phyloP scores from a whole-genome alignment of 1,140 invertebrate species.

The Kradibia gibbosae region DNA sequence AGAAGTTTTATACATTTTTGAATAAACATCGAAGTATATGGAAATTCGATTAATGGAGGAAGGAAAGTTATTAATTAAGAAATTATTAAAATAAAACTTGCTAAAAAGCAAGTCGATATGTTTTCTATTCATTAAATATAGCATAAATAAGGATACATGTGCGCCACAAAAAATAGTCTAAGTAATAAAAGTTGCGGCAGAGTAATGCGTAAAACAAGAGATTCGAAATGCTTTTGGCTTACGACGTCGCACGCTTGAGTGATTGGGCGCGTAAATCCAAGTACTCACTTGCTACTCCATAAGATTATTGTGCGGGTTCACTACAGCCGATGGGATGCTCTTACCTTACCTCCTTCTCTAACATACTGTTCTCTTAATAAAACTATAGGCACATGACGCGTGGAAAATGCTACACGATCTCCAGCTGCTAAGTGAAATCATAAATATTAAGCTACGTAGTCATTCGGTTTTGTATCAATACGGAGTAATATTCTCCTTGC shows the following conservation, averaged over 20 bases:
- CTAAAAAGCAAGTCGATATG: background rate
- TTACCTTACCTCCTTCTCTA: background rate
- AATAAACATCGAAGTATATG: too few relatives aligned
- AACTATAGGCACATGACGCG: background rate
- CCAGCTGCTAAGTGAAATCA: background rate
- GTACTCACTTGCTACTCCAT: background rate
- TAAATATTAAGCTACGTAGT: background rate
- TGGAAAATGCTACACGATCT: background rate
- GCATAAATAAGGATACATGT: background rate
- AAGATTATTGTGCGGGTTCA: background rate
- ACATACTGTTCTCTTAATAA: background rate
- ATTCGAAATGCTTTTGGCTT: conserved; percentile 7
- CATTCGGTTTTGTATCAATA: too few relatives aligned
- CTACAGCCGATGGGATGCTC: background rate
- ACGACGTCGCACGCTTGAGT: background rate
- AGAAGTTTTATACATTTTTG: too few relatives aligned
- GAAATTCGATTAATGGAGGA: background rate
- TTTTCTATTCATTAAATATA: background rate
- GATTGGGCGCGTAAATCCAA: conserved; percentile 1
- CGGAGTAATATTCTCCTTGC: too few relatives aligned
- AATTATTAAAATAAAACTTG: background rate
- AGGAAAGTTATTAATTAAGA: background rate
- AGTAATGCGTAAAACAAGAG: background rate
- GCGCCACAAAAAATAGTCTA: background rate
- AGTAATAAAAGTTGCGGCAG: background rate